These are phyloP conservation scores for Hemithea aestivaria DNA, from an alignment of 2,888 invertebrate genomes.

Conservation along the genomic window DNA sequence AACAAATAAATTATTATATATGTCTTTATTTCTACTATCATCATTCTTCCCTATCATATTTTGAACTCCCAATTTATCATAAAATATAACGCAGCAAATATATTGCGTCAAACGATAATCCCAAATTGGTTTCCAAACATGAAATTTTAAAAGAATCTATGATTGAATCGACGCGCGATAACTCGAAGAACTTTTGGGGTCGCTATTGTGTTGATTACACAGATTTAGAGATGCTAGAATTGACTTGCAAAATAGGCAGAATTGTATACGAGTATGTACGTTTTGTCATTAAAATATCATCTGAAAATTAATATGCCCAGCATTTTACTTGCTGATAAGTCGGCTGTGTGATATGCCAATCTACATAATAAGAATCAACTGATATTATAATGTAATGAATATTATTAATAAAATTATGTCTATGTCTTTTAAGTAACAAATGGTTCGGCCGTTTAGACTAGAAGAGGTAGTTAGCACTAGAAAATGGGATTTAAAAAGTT, in stretches of 20 bases:
- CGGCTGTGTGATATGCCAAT: too few relatives aligned
- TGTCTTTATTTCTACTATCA: background rate
- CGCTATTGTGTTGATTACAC: slow-evolving; percentile 38
- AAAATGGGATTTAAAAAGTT: too few relatives aligned
- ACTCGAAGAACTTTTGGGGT: slow-evolving; percentile 46
- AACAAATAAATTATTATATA: too few relatives aligned
- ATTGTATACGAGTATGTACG: too few relatives aligned
- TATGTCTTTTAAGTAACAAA: background rate
- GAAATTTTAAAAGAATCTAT: slow-evolving; percentile 67
- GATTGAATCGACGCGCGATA: slow-evolving; percentile 70
- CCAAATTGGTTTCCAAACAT: slow-evolving; percentile 59
- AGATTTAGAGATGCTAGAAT: slow-evolving; percentile 22
- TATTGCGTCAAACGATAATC: slow-evolving; percentile 49
- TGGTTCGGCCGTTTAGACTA: too few relatives aligned
- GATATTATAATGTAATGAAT: too few relatives aligned
- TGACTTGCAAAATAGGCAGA: too few relatives aligned
- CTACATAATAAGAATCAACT: too few relatives aligned
- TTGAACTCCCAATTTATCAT: slow-evolving; percentile 18
- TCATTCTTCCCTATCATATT: slow-evolving; percentile 4
- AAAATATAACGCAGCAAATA: slow-evolving; percentile 33
- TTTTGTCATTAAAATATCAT: too few relatives aligned
- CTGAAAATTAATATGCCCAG: too few relatives aligned
- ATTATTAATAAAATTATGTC: background rate
- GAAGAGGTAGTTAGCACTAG: too few relatives aligned
- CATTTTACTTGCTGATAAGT: too few relatives aligned